A percentile compares a stretch with the other conserved stretches of the same genome.
Evolutionary conservation across 2,113 vertebrate species (phyloP).

Genomic region (Spilogale gracilis): DNA sequence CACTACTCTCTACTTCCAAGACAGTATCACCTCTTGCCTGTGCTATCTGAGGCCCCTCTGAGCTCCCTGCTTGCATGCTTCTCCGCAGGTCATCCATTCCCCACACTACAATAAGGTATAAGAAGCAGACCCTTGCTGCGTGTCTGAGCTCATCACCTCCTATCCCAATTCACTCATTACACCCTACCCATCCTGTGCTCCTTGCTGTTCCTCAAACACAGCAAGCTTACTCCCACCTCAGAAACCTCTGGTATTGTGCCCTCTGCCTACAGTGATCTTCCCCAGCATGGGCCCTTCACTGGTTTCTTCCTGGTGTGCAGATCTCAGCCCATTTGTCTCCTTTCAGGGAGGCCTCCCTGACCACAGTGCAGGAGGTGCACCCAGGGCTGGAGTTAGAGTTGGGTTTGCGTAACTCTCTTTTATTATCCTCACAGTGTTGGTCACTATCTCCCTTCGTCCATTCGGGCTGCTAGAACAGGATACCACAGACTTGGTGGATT

Average conservation of each 20-base stretch:
- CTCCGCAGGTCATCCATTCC: neutral
- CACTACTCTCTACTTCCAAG: neutral
- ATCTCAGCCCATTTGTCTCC: neutral
- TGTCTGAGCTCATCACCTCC: neutral
- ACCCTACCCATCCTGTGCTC: neutral
- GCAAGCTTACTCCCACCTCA: neutral
- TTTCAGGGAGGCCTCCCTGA: neutral
- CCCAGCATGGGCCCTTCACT: neutral
- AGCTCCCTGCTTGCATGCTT: neutral
- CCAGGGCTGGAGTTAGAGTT: neutral
- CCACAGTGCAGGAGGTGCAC: neutral
- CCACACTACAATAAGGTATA: neutral
- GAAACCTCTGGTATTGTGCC: constrained; percentile 10
- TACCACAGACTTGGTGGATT: neutral
- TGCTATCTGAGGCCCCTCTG: neutral
- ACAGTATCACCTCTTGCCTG: neutral
- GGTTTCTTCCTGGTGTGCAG: neutral
- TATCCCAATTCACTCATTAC: neutral
- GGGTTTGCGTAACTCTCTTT: neutral
- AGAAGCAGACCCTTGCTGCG: neutral
- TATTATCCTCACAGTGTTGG: neutral
- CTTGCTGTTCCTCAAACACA: neutral
- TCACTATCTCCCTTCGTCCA: neutral
- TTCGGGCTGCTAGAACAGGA: neutral
- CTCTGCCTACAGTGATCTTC: neutral